Base-by-base conservation (phyloP, 2,888 invertebrate species). In the Leptinotarsa juncta region DNA sequence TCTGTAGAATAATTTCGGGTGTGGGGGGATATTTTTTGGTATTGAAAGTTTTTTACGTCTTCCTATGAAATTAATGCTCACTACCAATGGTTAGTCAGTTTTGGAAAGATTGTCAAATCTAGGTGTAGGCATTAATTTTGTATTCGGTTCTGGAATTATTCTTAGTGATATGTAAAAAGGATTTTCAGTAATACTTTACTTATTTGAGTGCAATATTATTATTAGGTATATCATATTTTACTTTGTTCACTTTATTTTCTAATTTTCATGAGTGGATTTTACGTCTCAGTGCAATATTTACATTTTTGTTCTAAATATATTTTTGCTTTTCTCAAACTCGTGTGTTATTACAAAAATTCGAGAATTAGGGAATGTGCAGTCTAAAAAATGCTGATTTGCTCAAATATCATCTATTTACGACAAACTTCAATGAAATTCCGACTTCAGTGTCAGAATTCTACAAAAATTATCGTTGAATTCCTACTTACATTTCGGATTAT, bases 181-280 rank as follows among this genome's bases (percentile, higher is more conserved):
- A 23, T 26, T n/a, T n/a, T 26, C 57, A 26, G 32, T 42, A 32
- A 62, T 42, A 62, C 16, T n/a, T 62, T n/a, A 42, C 42, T 32
- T 62, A 62, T 62, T 62, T 4, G 62, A 62, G 62, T 62, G 62
- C 62, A 62, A 62, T 62, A 62, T 62, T 62, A 32, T 32, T 62
- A 42, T 32, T 32, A n/a, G 10, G 5, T n/a, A 42, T 62, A n/a
- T 15, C 10, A n/a, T 26, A 32, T 16, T 42, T 32, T 5, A 18
- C 26, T 62, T 62, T 15, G 42, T 42, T 42, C 42, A 42, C 10
- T n/a, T 42, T 1, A 62, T 62, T 32, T 32, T 62, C 12, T 32
- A 2, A 12, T 32, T 3, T n/a, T 5, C 32, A 7, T 62, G 42
- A 42, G 42, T 42, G 10, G 10, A 57, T 51, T 51, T 20, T 20